A percentile compares a stretch with the other conserved stretches of the same genome.
Evolutionary conservation across 2,888 invertebrate genomes (phyloP).

Genomic region (Portevinia maculata): DNA sequence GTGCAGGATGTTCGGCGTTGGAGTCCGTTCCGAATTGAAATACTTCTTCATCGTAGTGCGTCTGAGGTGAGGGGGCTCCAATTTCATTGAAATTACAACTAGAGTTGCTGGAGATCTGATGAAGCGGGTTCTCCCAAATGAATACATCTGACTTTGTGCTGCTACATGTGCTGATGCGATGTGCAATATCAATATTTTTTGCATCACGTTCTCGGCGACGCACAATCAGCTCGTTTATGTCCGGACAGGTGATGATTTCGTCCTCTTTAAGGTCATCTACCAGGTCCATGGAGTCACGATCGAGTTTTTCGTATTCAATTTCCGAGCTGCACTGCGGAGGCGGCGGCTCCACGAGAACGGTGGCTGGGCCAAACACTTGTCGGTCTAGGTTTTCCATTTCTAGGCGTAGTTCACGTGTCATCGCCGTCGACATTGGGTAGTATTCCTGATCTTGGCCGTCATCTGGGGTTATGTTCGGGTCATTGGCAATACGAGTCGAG

Average conservation of each 20-base stretch:
- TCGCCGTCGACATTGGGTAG: slow-evolving; percentile 93
- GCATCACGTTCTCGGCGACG: slow-evolving; percentile 78
- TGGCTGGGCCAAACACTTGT: slow-evolving; percentile 88
- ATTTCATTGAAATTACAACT: slow-evolving; percentile 75
- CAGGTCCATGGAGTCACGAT: slow-evolving; percentile 81
- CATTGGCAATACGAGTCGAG: slow-evolving; percentile 75
- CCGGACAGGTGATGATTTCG: slow-evolving; percentile 80
- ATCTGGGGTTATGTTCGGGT: slow-evolving; percentile 87
- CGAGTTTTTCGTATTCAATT: slow-evolving; percentile 81
- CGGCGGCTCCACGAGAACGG: slow-evolving; percentile 61
- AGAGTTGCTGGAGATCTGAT: slow-evolving; percentile 83
- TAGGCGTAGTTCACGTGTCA: slow-evolving; percentile 91
- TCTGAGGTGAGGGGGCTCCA: slow-evolving; percentile 11
- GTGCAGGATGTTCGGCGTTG: slow-evolving; percentile 22
- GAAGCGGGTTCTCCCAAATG: slow-evolving; percentile 91
- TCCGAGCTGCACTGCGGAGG: slow-evolving; percentile 75
- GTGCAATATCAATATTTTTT: slow-evolving; percentile 78
- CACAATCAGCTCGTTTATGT: slow-evolving; percentile 79
- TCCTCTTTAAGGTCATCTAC: slow-evolving; percentile 81
- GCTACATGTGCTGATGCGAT: slow-evolving; percentile 77
- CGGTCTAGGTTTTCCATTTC: slow-evolving; percentile 93
- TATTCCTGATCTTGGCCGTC: slow-evolving; percentile 92
- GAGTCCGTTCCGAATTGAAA: slow-evolving; percentile 55
- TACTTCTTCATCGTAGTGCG: slow-evolving; percentile 58
- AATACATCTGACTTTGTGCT: slow-evolving; percentile 87